Conservation (phyloP, 2,113 vertebrate species). For the Myrmecophaga tridactyla region DNA sequence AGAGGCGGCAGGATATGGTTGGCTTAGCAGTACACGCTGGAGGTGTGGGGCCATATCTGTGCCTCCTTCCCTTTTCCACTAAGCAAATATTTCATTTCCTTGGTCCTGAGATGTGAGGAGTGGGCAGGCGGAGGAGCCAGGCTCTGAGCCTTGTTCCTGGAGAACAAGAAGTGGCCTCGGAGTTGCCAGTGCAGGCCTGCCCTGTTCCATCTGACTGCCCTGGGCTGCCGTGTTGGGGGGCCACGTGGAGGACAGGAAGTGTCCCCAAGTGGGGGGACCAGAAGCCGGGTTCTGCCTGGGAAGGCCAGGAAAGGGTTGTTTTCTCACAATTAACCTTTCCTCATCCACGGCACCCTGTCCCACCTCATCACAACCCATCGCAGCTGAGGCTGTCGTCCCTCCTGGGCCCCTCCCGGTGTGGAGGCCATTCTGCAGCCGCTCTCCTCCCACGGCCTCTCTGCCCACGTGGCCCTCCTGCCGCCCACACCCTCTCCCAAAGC, state of each 20-base stretch:
- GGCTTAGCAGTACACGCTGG: fast-evolving
- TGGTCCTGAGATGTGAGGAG: not conserved
- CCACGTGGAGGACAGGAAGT: not conserved
- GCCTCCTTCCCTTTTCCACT: not conserved
- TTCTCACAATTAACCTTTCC: not conserved
- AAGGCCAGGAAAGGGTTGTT: not conserved
- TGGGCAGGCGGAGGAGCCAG: not conserved
- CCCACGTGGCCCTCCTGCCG: not conserved
- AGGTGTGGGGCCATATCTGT: fast-evolving
- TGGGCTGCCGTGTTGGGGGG: not conserved
- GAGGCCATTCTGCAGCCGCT: not conserved
- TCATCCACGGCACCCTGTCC: not conserved
- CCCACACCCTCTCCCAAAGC: not conserved
- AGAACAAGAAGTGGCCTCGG: not conserved
- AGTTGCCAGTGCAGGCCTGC: not conserved
- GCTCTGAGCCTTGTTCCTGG: not conserved
- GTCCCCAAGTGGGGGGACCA: not conserved
- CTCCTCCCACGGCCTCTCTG: not conserved
- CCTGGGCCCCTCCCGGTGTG: not conserved
- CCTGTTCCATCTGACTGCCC: not conserved
- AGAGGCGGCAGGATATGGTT: not conserved
- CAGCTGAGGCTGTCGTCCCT: not conserved
- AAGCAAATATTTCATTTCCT: not conserved
- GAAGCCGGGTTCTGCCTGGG: not conserved
- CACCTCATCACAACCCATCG: fast-evolving